Evolutionary conservation across 2,888 invertebrate species (phyloP).

Genomic region (Lasioglossum figueresi): DNA sequence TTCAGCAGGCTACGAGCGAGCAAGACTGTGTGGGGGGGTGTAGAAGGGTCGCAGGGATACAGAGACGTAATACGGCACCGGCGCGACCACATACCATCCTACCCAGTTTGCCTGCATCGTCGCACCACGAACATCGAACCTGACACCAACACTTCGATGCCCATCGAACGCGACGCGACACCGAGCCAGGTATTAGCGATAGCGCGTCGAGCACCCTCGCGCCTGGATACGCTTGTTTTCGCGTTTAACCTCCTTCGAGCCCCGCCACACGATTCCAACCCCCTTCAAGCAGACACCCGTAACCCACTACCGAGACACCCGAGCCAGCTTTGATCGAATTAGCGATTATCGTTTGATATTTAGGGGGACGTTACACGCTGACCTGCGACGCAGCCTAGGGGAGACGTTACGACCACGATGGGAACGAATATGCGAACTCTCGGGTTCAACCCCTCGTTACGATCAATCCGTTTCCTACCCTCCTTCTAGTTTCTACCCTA

Average conservation of each 20-base stretch:
- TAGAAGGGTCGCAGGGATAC: conserved; percentile 52
- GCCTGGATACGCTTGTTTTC: conserved; percentile 78
- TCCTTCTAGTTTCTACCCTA: too few species aligned
- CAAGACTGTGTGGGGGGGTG: conserved; percentile 40
- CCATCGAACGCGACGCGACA: conserved; percentile 65
- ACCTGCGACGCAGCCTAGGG: not conserved
- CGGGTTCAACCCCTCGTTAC: not conserved
- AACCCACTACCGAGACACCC: conserved; percentile 23
- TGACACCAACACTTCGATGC: conserved; percentile 55
- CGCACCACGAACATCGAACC: conserved; percentile 65
- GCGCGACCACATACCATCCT: conserved; percentile 62
- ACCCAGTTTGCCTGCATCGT: conserved; percentile 66
- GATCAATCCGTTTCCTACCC: not conserved
- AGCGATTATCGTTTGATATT: conserved; percentile 69
- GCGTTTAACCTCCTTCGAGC: conserved; percentile 70
- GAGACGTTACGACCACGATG: conserved; percentile 25
- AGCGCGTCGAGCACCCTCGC: conserved; percentile 74
- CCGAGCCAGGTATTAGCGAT: conserved; percentile 78
- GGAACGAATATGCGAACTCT: conserved; percentile 51
- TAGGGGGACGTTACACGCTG: conserved; percentile 41
- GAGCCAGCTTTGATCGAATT: conserved; percentile 72
- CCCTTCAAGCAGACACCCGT: conserved; percentile 31
- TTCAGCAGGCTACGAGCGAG: conserved; percentile 76
- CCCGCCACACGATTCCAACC: conserved; percentile 29
- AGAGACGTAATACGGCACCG: conserved; percentile 74